These are phyloP conservation scores for Cheilosia variabilis DNA, from an alignment of 2,888 invertebrate genomes.

Conservation along the genomic window DNA sequence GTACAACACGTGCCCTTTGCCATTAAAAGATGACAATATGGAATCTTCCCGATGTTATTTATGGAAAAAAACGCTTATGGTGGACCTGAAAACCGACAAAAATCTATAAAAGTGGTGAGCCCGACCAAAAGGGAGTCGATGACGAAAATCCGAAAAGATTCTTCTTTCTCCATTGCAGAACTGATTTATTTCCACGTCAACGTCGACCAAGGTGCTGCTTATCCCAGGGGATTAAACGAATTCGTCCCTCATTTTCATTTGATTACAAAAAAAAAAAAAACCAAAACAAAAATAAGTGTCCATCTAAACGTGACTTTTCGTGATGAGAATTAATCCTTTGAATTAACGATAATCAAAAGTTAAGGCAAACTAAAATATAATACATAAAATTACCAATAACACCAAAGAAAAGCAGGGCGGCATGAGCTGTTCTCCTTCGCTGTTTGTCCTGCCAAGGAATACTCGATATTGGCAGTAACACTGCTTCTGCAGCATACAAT, in stretches of 20 bases:
- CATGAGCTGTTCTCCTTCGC: not conserved
- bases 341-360: conserved; percentile 63
- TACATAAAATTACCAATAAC: conserved; percentile 44
- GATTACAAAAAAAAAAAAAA: conserved; percentile 31
- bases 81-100: conserved; percentile 57
- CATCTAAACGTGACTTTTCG: conserved; percentile 62
- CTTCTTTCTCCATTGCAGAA: conserved; percentile 9
- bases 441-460: not conserved
- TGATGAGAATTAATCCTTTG: conserved; percentile 58
- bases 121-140: conserved; percentile 4
- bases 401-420: not conserved
- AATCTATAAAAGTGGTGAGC: conserved; percentile 60
- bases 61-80: conserved; percentile 31
- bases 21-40: conserved; percentile 62
- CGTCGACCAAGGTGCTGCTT: conserved; percentile 18
- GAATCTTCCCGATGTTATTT: conserved; percentile 43
- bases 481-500: conserved; percentile 2
- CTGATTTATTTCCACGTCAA: conserved; percentile 59
- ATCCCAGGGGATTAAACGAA: conserved; percentile 24
- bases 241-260: conserved; percentile 37
- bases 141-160: conserved; percentile 12
- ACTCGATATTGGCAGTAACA: conserved; percentile 23
- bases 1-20: conserved; percentile 58
- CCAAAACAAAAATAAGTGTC: conserved; percentile 23
- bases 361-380: conserved; percentile 32